Conservation (phyloP, 1,140 invertebrate genomes). For the Caenorhabditis latens region DNA sequence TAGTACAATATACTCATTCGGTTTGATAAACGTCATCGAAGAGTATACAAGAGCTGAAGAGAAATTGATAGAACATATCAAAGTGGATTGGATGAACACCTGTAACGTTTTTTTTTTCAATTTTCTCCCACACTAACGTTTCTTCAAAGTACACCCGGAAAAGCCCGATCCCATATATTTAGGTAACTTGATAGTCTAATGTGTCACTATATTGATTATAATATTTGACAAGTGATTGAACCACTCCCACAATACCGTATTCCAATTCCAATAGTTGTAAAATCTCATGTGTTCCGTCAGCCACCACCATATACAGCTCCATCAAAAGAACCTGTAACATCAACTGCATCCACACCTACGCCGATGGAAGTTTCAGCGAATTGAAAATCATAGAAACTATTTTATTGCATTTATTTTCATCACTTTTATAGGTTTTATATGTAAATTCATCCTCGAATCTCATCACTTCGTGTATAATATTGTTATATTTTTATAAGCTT, state of each 20-base stretch:
- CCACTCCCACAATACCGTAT: slow-evolving; percentile 55
- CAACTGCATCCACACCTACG: neutral
- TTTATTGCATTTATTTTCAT: no score
- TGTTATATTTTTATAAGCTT: neutral
- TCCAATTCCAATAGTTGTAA: slow-evolving; percentile 18
- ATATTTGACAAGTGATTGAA: slow-evolving; percentile 60
- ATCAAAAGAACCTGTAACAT: neutral
- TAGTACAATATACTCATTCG: no score
- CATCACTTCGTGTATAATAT: neutral
- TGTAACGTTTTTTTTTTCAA: no score
- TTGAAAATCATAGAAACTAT: neutral
- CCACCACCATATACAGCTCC: slow-evolving; percentile 20
- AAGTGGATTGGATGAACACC: no score
- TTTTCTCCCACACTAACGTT: no score
- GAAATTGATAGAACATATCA: no score
- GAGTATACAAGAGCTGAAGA: no score
- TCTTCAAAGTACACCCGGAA: slow-evolving; percentile 42
- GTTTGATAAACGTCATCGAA: no score
- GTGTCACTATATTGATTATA: neutral
- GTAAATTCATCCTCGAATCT: neutral
- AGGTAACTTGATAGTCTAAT: neutral
- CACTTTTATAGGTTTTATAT: no score
- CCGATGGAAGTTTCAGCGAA: neutral
- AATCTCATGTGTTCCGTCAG: neutral
- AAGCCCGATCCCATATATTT: slow-evolving; percentile 46